Percentiles rank a stretch among this genome's conserved stretches.
phyloP scores from a whole-genome alignment of 2,888 invertebrate species.

The Drosophila differens region DNA sequence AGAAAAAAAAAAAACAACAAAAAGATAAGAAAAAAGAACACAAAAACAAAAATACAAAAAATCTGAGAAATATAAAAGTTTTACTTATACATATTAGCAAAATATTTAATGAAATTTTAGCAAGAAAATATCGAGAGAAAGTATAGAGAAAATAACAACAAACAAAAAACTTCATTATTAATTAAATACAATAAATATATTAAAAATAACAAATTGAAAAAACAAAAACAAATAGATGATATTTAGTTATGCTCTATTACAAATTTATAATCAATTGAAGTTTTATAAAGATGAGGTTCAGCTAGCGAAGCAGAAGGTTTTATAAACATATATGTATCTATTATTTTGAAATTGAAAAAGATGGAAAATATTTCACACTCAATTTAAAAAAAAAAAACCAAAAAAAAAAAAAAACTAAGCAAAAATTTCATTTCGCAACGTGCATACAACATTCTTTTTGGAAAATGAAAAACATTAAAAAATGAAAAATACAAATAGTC shows the following conservation, averaged over 20 bases:
- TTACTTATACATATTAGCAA: slow-evolving; percentile 81
- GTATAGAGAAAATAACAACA: slow-evolving; percentile 24
- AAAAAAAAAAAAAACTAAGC: slow-evolving; percentile 2
- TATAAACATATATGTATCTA: slow-evolving; percentile 62
- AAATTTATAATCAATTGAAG: slow-evolving; percentile 70
- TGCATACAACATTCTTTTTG: slow-evolving; percentile 19
- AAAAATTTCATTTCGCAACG: slow-evolving; percentile 47
- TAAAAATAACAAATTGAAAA: slow-evolving; percentile 32
- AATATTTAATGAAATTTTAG: slow-evolving; percentile 81
- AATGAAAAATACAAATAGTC: slow-evolving; percentile 36
- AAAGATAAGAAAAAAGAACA: slow-evolving; percentile 14
- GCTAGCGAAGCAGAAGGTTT: slow-evolving; percentile 59
- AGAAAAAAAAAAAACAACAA: slow-evolving; percentile 13
- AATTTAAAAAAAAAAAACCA: slow-evolving; percentile 22
- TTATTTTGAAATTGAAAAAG: slow-evolving; percentile 44
- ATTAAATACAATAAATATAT: slow-evolving; percentile 44
- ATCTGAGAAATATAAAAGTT: slow-evolving; percentile 56
- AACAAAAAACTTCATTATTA: slow-evolving; percentile 43
- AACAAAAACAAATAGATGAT: slow-evolving; percentile 51
- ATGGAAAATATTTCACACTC: slow-evolving; percentile 31
- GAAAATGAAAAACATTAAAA: slow-evolving; percentile 12
- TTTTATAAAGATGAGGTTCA: slow-evolving; percentile 64
- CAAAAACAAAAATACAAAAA: slow-evolving; percentile 20
- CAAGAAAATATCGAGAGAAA: slow-evolving; percentile 57
- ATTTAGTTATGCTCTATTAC: slow-evolving; percentile 79